Base-by-base conservation (phyloP, 2,797 vertebrate species). In the Champsocephalus gunnari region DNA sequence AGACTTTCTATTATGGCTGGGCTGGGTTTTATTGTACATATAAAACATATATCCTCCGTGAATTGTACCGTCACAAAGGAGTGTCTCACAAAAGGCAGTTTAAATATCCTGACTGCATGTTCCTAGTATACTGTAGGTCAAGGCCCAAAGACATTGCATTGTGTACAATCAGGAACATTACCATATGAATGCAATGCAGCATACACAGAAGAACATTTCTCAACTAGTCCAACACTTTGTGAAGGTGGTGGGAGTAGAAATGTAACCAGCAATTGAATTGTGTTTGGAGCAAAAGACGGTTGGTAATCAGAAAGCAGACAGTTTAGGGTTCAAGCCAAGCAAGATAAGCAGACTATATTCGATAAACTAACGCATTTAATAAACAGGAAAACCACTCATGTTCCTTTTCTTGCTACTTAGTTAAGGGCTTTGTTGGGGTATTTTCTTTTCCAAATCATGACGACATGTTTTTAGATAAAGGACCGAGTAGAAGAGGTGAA, bases 271-370 rank as follows among this genome's bases (percentile, higher is more conserved):
- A 67, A 48, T 2, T 24, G 5, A 32, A 58, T 1, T 55, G 28
- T 4, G 34, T 28, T 14, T 60, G 41, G 1, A 13, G 13, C 9
- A 10, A 38, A 38, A 38, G 34, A 12, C 51, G 38, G 28, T 28
- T 2, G 28, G 21, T 59, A 49, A 55, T 63, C 24, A 28, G 12
- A 45, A 0, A n/a, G 56, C 51, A 49, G 21, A 48, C 43, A 11
- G 49, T 44, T 71, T 21, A 56, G 32, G 53, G 47, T 73, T 67
- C 19, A 57, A 44, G 17, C 54, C 21, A 63, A n/a, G 3, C 11
- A 62, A 55, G 17, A 43, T 14, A 60, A 16, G 11, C 19, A 61
- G 21, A 38, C 10, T 48, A 17, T 38, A 53, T 62, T 24, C 16
- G 44, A 12, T 38, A 8, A 38, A 38, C 34, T 34, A 1, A 34